Percentiles rank a stretch among this genome's conserved stretches.
Conservation (phyloP, 2,888 invertebrate species). For the Danaus chrysippus region DNA sequence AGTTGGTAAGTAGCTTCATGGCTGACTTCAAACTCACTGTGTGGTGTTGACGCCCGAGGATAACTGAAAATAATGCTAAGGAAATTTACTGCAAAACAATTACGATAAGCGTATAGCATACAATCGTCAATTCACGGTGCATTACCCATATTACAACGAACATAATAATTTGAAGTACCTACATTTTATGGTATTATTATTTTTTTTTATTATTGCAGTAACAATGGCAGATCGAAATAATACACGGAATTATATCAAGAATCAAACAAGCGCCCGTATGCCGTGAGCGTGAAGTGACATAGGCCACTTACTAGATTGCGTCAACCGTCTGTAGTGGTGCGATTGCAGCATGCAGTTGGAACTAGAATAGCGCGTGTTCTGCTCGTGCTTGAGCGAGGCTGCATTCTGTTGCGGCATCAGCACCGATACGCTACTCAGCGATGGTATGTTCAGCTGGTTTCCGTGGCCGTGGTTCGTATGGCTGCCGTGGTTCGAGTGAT, state of each 20-base stretch:
- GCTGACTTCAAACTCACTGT: slow-evolving; percentile 56
- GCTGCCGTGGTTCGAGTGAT: slow-evolving; percentile 31
- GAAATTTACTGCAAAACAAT: slow-evolving; percentile 40
- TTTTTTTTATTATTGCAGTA: slow-evolving; percentile 34
- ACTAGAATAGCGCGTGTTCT: slow-evolving; percentile 54
- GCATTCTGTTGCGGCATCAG: slow-evolving; percentile 40
- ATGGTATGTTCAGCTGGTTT: slow-evolving; percentile 26
- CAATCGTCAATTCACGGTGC: slow-evolving; percentile 23
- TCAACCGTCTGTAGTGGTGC: slow-evolving; percentile 60
- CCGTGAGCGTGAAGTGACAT: neutral
- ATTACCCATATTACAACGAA: slow-evolving; percentile 29
- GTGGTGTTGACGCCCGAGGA: slow-evolving; percentile 75
- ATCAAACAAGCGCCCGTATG: slow-evolving; percentile 11
- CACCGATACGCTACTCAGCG: slow-evolving; percentile 31
- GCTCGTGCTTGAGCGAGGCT: slow-evolving; percentile 56
- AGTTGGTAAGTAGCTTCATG: neutral
- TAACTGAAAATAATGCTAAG: slow-evolving; percentile 65
- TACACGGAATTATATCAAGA: slow-evolving; percentile 15
- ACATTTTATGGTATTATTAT: slow-evolving; percentile 19
- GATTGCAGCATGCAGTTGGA: slow-evolving; percentile 60
- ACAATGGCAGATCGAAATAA: slow-evolving; percentile 39
- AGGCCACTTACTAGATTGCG: slow-evolving; percentile 63
- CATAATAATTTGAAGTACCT: slow-evolving; percentile 27
- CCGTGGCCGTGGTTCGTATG: slow-evolving; percentile 27
- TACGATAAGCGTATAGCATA: slow-evolving; percentile 20